Percentiles rank a stretch among this genome's conserved stretches.
Conservation (phyloP, 1,140 invertebrate genomes). For the Drosophila gunungcola region DNA sequence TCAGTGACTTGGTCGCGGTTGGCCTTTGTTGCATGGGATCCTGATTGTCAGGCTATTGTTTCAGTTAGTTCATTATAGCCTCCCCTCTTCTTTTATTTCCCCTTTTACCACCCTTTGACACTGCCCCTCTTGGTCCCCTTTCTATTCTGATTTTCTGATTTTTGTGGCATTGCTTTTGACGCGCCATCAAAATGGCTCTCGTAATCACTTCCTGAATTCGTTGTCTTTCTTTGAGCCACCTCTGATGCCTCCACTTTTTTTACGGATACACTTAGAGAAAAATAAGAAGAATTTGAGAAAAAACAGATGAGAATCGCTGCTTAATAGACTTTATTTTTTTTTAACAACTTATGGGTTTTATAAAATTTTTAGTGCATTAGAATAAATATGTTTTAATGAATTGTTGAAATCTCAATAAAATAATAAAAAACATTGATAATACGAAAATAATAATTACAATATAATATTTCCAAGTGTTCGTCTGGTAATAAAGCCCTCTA, state of each 20-base stretch:
- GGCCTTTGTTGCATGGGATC: constrained; percentile 13
- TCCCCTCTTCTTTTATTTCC: neutral
- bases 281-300: neutral
- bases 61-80: constrained; percentile 71
- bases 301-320: no score
- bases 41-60: constrained; percentile 71
- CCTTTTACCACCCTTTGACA: neutral
- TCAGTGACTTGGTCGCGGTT: constrained; percentile 31
- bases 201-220: constrained; percentile 72
- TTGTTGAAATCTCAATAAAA: no score
- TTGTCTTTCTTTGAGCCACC: constrained; percentile 13
- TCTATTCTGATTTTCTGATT: constrained; percentile 47
- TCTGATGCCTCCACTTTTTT: neutral
- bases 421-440: neutral
- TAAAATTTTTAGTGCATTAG: no score
- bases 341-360: no score
- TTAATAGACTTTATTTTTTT: no score
- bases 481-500: constrained; percentile 49
- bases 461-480: constrained; percentile 1
- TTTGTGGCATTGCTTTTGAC: constrained; percentile 61
- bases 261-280: neutral
- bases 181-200: constrained; percentile 70
- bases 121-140: neutral
- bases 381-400: no score
- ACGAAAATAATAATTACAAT: neutral